These are phyloP conservation scores for Leptogaster cylindrica DNA, from an alignment of 2,888 invertebrate genomes.

Conservation along the genomic window DNA sequence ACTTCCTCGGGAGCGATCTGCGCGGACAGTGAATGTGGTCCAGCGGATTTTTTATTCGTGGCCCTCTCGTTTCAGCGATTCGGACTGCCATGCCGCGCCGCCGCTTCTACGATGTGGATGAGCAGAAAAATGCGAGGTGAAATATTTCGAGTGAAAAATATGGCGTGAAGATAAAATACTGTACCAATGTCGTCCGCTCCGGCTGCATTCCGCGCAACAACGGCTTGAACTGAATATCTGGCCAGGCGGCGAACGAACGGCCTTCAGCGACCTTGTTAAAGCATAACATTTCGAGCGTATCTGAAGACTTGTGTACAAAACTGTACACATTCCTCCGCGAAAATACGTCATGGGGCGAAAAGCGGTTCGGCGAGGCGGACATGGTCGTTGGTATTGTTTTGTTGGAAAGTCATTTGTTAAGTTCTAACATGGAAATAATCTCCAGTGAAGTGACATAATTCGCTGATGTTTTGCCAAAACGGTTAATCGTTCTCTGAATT, in stretches of 20 bases:
- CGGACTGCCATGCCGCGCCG: too few relatives aligned
- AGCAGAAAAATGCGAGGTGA: not conserved
- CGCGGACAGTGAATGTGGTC: constrained; percentile 17
- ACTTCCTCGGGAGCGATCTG: constrained; percentile 17
- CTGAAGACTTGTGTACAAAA: not conserved
- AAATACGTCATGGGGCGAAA: constrained; percentile 32
- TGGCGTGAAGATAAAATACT: constrained; percentile 43
- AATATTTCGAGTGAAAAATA: constrained; percentile 39
- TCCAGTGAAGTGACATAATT: too few relatives aligned
- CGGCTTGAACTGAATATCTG: constrained; percentile 9
- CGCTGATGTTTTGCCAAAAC: too few relatives aligned
- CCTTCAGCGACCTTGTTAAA: constrained; percentile 43
- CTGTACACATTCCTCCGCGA: constrained; percentile 1
- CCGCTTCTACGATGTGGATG: not conserved
- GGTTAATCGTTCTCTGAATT: too few relatives aligned
- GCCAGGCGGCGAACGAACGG: constrained; percentile 40
- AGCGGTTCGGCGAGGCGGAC: constrained; percentile 9
- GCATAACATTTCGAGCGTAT: constrained; percentile 16
- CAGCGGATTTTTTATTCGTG: constrained; percentile 7
- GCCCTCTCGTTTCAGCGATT: not conserved
- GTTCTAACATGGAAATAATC: too few relatives aligned
- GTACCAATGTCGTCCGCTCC: constrained; percentile 37
- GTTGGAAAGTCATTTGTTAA: constrained; percentile 32
- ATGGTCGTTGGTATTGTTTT: constrained; percentile 24
- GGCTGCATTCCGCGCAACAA: constrained; percentile 29